A percentile compares a stretch with the other conserved stretches of the same genome.
Conservation (phyloP, 2,888 invertebrate species). For the Epinotia nisella region DNA sequence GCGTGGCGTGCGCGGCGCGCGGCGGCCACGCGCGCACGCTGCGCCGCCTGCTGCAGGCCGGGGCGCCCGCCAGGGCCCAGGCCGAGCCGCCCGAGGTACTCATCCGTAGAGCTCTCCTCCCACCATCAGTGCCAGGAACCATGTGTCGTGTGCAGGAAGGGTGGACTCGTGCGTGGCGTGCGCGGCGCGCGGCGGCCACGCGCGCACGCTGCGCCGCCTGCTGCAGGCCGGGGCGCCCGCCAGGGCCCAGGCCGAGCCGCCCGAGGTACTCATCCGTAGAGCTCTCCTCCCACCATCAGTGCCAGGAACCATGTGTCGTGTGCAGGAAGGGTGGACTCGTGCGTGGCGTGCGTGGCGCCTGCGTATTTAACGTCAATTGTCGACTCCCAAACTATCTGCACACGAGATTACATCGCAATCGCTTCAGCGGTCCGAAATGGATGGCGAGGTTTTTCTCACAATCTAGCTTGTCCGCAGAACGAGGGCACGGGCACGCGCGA, state of each 20-base stretch:
- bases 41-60: conserved; percentile 74
- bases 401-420: too few relatives aligned
- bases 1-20: conserved; percentile 87
- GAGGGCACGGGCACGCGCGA: conserved; percentile 49
- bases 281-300: too few relatives aligned
- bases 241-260: conserved; percentile 76
- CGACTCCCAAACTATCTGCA: too few relatives aligned
- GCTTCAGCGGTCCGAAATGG: too few relatives aligned
- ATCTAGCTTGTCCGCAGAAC: neutral
- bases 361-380: too few relatives aligned
- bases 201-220: conserved; percentile 88
- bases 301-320: too few relatives aligned
- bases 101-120: too few relatives aligned
- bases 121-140: too few relatives aligned
- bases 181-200: conserved; percentile 86
- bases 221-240: conserved; percentile 93
- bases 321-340: too few relatives aligned
- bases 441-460: too few relatives aligned
- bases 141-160: too few relatives aligned
- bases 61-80: conserved; percentile 90
- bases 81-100: conserved; percentile 57
- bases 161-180: conserved; percentile 90
- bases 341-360: too few relatives aligned
- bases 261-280: conserved; percentile 49
- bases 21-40: conserved; percentile 84